phyloP scores from a whole-genome alignment of 2,113 vertebrate genomes.

The Platysternon megacephalum region DNA sequence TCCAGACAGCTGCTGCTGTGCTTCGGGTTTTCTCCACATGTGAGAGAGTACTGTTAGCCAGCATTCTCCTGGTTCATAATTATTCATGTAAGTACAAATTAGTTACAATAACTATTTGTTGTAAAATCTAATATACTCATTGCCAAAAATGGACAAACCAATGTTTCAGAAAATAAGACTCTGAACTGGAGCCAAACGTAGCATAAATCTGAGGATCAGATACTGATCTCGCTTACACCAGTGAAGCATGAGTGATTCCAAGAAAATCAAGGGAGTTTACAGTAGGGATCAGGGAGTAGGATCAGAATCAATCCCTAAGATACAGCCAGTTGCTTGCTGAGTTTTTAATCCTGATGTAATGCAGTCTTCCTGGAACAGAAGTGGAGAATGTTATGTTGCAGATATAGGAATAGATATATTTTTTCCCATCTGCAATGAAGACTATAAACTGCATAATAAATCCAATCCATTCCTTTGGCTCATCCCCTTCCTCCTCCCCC shows the following conservation, averaged over 20 bases:
- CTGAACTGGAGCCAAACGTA: conserved; percentile 4
- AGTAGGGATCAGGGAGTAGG: background rate
- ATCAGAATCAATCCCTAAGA: background rate
- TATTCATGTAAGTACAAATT: conserved; percentile 26
- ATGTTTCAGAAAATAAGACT: conserved; percentile 1
- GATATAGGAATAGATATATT: background rate
- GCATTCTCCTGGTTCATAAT: conserved; percentile 30
- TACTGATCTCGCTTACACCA: conserved; percentile 8
- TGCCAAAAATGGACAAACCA: conserved; percentile 19
- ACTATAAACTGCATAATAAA: background rate
- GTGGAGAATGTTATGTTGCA: background rate
- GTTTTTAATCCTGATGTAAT: background rate
- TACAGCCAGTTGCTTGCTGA: background rate
- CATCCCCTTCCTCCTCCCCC: background rate
- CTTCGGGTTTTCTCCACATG: conserved; percentile 42
- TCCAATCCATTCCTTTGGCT: background rate
- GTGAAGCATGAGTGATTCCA: background rate
- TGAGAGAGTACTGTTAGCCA: background rate
- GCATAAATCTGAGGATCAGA: background rate
- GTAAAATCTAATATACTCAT: background rate
- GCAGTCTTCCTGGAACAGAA: background rate
- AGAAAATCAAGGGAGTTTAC: background rate
- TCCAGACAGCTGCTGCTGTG: conserved; percentile 40
- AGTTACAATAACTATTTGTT: conserved; percentile 19
- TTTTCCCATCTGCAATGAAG: background rate